Conservation (phyloP, 2,113 vertebrate genomes). For the Anhinga anhinga region DNA sequence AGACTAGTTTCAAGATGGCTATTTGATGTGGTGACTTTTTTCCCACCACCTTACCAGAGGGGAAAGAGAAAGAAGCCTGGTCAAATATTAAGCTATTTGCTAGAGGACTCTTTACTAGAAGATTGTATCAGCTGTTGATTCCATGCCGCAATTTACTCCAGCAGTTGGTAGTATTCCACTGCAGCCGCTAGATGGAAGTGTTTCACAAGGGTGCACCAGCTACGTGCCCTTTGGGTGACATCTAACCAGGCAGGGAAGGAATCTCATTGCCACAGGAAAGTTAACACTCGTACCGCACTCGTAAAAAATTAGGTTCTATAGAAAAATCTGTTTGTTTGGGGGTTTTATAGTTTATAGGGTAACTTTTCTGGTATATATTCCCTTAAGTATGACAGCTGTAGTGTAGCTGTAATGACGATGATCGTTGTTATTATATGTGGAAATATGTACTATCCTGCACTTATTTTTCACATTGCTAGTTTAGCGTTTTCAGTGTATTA, state of each 20-base stretch:
- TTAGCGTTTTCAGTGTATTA: background rate
- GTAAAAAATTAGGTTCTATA: background rate
- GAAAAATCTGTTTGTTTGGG: background rate
- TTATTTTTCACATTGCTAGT: background rate
- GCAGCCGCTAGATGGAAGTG: constrained; percentile 63
- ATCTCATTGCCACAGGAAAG: background rate
- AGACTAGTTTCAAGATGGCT: background rate
- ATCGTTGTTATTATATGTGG: background rate
- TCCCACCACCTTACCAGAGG: too few relatives aligned
- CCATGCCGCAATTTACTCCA: background rate
- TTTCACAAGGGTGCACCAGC: constrained; percentile 1
- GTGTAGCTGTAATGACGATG: background rate
- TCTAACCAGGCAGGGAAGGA: background rate
- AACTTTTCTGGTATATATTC: accelerated
- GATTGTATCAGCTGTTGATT: too few relatives aligned
- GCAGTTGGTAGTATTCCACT: background rate
- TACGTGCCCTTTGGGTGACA: background rate
- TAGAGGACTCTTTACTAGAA: background rate
- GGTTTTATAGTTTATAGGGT: background rate
- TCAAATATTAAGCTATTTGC: background rate
- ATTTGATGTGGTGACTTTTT: background rate
- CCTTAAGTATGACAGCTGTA: too few relatives aligned
- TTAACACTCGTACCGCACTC: background rate
- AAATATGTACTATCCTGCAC: background rate
- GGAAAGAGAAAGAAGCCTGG: background rate